Base-by-base conservation (phyloP, 2,797 vertebrate species). In the Sebastes aleutianus region DNA sequence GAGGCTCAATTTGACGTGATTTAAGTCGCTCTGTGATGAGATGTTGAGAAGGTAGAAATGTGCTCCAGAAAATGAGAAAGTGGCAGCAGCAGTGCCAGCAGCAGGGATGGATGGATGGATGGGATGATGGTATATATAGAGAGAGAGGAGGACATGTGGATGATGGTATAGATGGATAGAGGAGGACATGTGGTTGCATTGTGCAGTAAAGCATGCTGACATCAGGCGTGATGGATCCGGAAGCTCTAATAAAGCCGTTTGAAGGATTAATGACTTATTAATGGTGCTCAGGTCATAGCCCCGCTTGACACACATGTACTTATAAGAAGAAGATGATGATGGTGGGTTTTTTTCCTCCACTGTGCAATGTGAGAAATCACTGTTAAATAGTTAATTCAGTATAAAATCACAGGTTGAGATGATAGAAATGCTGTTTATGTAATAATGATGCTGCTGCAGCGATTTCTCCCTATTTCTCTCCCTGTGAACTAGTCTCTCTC, bases 371-470 rank as follows among this genome's bases (percentile, higher is more conserved):
- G 78, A n/a, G 57, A 27, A 78, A 77, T 63, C 24, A 12, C n/a
- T 47, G 34, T 34, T 74, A 12, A 4, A 59, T 80, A 3, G 24
- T 50, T 70, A 11, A 78, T 80, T 18, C 22, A 5, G 36, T 75
- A 58, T 32, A 84, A 59, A 80, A 71, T 68, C 79, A 56, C 65
- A 66, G 34, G n/a, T 47, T 75, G 34, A 84, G 68, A 76, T 65
- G 70, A 78, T 47, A 77, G 76, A 85, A 54, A 54, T 59, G 43
- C 53, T 76, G 85, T 91, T 88, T 91, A 88, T 88, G 84, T 90
- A 87, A 90, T 39, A 87, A 90, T 39, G 36, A 39, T 83, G 77
- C 82, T 89, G 93, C 92, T 75, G 88, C 88, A 70, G 86, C 87
- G 70, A 72, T 78, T 85, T 82, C 64, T 83, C 83, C 83, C 6